Percentiles rank a stretch among this genome's conserved stretches.
Evolutionary conservation across 2,113 vertebrate species (phyloP).

Genomic region (Brachyistius frenatus): DNA sequence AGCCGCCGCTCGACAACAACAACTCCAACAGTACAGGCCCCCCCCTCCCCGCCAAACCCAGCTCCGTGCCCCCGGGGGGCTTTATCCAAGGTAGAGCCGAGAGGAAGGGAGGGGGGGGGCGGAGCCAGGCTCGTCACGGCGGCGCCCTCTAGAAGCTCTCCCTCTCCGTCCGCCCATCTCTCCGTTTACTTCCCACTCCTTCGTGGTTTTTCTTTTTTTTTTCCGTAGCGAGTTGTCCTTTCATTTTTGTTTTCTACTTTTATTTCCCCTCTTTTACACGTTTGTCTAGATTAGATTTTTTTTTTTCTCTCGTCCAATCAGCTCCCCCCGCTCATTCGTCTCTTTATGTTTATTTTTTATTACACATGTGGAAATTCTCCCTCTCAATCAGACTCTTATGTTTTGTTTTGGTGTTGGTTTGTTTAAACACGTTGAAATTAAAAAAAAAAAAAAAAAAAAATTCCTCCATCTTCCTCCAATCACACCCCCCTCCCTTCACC

Average conservation of each 20-base stretch:
- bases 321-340: conserved; percentile 23
- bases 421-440: conserved; percentile 32
- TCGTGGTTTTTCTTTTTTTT: conserved; percentile 49
- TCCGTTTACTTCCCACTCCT: conserved; percentile 57
- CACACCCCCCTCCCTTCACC: conserved; percentile 31
- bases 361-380: conserved; percentile 38
- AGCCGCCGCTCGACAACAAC: conserved; percentile 91
- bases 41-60: conserved; percentile 88
- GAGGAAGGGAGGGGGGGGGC: conserved; percentile 74
- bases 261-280: conserved; percentile 27
- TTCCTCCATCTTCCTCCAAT: conserved; percentile 48
- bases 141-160: conserved; percentile 70
- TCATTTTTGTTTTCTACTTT: conserved; percentile 55
- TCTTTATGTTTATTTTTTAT: conserved; percentile 41
- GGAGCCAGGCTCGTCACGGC: conserved; percentile 72
- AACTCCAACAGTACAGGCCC: conserved; percentile 97
- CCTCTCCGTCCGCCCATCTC: conserved; percentile 63
- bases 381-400: conserved; percentile 61
- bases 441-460: too few species aligned
- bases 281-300: conserved; percentile 52
- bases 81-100: conserved; percentile 89
- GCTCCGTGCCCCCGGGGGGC: conserved; percentile 84
- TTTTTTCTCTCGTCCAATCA: conserved; percentile 47
- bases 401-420: conserved; percentile 51
- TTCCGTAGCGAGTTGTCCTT: conserved; percentile 51